phyloP scores from a whole-genome alignment of 2,113 vertebrate genomes.

The Conger conger region DNA sequence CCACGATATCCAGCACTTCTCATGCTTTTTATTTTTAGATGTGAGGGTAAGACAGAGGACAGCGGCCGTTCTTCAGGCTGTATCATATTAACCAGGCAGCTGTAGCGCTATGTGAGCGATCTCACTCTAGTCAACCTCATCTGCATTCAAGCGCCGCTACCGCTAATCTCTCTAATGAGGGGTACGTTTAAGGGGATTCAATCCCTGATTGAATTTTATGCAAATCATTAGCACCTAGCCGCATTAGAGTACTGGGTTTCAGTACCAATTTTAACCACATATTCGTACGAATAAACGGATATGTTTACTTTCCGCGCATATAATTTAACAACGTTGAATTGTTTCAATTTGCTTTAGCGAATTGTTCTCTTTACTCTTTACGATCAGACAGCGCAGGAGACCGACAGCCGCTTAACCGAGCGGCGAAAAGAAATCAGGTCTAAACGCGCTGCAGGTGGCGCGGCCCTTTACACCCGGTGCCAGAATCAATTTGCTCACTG shows the following conservation, averaged over 20 bases:
- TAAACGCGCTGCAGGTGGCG: slow-evolving; percentile 19
- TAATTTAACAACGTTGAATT: not conserved
- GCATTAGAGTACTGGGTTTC: not conserved
- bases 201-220: not conserved
- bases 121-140: not conserved
- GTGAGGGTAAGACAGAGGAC: slow-evolving; percentile 36
- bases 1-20: slow-evolving; percentile 37
- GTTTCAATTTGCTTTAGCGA: not conserved
- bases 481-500: slow-evolving; percentile 29
- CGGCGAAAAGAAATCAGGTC: not conserved
- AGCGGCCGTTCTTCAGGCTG: not conserved
- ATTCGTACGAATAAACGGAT: not conserved
- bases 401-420: not conserved
- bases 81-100: not conserved
- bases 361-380: not conserved
- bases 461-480: slow-evolving; percentile 3
- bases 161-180: not conserved
- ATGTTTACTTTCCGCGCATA: not conserved
- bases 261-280: not conserved
- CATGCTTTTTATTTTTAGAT: slow-evolving; percentile 49
- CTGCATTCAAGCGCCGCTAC: not conserved
- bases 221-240: not conserved
- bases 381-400: not conserved
- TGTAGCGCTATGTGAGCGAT: not conserved
- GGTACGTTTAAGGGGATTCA: not conserved